Conservation (phyloP, 2,113 vertebrate species). For the Zosterops lateralis region DNA sequence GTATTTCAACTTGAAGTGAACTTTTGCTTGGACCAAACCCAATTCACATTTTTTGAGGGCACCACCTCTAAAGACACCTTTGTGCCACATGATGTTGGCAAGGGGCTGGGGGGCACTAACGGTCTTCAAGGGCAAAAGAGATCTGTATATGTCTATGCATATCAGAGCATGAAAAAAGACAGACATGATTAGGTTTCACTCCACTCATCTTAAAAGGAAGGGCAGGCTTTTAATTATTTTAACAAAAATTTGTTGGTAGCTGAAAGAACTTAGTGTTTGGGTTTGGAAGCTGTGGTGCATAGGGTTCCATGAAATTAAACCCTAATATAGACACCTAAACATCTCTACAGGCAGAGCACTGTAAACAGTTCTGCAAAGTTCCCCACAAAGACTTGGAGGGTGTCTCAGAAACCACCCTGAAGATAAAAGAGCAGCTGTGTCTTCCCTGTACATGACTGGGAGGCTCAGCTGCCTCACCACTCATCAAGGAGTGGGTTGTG, state of each 20-base stretch:
- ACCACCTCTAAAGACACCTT: not conserved
- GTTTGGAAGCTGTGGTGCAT: not conserved
- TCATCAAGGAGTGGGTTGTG: fast-evolving
- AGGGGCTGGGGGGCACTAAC: not conserved
- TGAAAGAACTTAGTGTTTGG: not conserved
- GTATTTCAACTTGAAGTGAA: not conserved
- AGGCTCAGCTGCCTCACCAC: not conserved
- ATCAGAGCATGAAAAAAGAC: not conserved
- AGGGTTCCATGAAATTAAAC: fast-evolving
- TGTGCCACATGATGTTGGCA: not conserved
- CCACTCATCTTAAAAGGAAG: not conserved
- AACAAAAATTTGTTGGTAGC: not conserved
- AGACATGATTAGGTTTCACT: not conserved
- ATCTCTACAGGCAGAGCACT: not conserved
- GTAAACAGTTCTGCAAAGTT: not conserved
- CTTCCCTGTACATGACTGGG: not conserved
- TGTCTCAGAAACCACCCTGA: not conserved
- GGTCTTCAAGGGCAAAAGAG: not conserved
- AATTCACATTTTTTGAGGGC: not conserved
- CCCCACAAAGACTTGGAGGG: not conserved
- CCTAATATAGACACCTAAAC: not conserved
- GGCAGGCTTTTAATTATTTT: not conserved
- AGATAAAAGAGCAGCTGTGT: not conserved
- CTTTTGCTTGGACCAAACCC: not conserved
- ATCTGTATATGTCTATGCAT: not conserved